These are phyloP conservation scores for Drosophila arawakana DNA, from an alignment of 1,140 invertebrate species.

Conservation along the genomic window DNA sequence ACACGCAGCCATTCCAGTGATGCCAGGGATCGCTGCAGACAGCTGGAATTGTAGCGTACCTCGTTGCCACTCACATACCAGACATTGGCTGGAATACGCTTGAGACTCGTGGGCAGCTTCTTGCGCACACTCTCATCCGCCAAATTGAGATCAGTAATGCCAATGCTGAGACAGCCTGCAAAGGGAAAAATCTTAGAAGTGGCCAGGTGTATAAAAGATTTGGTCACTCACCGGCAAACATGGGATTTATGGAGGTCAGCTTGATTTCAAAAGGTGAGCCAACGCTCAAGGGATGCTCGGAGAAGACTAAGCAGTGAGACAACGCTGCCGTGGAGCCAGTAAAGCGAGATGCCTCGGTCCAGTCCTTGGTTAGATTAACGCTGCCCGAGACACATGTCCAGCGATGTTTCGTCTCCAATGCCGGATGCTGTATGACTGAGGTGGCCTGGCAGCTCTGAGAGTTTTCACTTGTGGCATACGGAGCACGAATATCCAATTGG, in stretches of 20 bases:
- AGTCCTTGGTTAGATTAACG: conserved; percentile 79
- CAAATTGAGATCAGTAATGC: conserved; percentile 81
- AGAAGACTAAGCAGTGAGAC: conserved; percentile 80
- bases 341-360: conserved; percentile 77
- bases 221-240: conserved; percentile 72
- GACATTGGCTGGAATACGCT: conserved; percentile 79
- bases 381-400: conserved; percentile 82
- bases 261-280: conserved; percentile 84
- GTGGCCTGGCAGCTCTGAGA: conserved; percentile 84
- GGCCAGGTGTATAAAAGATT: neutral
- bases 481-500: conserved; percentile 77
- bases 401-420: conserved; percentile 77
- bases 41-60: conserved; percentile 86
- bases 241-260: conserved; percentile 75
- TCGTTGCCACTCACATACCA: conserved; percentile 87
- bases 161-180: conserved; percentile 76
- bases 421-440: conserved; percentile 80
- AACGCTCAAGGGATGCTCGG: conserved; percentile 74
- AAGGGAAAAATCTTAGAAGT: conserved; percentile 2
- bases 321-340: conserved; percentile 68
- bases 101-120: conserved; percentile 76
- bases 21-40: conserved; percentile 88
- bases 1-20: conserved; percentile 92
- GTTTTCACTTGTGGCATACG: conserved; percentile 84
- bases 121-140: conserved; percentile 78